Base-by-base conservation (phyloP, 2,113 vertebrate genomes). In the Perognathus longimembris region DNA sequence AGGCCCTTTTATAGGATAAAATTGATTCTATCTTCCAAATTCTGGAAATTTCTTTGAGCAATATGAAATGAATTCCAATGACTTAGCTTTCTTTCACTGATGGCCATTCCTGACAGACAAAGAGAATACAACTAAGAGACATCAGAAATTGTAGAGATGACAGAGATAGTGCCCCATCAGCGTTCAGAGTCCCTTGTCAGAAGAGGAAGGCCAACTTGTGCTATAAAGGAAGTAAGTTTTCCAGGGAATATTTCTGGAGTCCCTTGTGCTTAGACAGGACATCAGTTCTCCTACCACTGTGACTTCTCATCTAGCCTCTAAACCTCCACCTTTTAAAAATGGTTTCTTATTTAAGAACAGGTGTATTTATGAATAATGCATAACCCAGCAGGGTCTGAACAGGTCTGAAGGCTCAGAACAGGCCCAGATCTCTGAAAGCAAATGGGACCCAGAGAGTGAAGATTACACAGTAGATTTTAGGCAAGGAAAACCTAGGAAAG, bases 341-440 rank as follows among this genome's bases (percentile, higher is more conserved):
- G 54, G 79, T 64, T 95, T 95, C 80, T 89, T 82, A 79, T 88
- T 92, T 83, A 79, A 95, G 57, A 95, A 92, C 83, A 88, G 18
- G 67, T 84, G 57, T 85, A 70, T 67, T 26, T 86, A 93, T 95
- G 85, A 96, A 95, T 95, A 95, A 96, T 87, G 63, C 92, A 92
- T 93, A 50, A 59, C 36, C 0, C 11, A 26, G 24, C 75, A 92
- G 67, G 85, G 80, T 90, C 70, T 76, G 50, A 90, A 45, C 45
- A 45, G 11, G 50, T 54, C 50, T 54, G 15, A 54, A 96, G 76
- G 50, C 36, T 40, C 67, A 76, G 85, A 38, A 80, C 50, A 95
- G 79, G 54, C n/a, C 36, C 70, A 70, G 78, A 66, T 88, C n/a
- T 78, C 73, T 81, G 77, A 88, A 89, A 86, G 40, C 40, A 89